phyloP scores from a whole-genome alignment of 2,888 invertebrate genomes.

The Elegia similella region DNA sequence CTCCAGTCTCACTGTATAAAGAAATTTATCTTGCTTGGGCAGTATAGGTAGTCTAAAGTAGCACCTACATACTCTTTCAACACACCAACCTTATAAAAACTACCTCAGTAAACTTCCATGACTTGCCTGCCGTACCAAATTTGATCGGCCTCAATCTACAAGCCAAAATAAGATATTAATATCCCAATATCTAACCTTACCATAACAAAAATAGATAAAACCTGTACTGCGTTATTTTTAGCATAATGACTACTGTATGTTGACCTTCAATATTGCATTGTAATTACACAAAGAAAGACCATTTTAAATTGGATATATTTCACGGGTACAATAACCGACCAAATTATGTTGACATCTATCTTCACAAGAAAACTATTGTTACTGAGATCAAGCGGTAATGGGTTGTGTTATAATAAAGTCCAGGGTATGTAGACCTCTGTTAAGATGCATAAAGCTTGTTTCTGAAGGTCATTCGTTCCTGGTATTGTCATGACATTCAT shows the following conservation, averaged over 20 bases:
- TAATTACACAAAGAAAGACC: background rate
- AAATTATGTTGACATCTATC: background rate
- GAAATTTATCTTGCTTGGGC: no score
- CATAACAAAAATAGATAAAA: background rate
- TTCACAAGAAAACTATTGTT: background rate
- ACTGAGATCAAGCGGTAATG: background rate
- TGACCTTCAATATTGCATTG: slow-evolving; percentile 1
- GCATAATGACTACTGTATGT: background rate
- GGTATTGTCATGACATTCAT: background rate
- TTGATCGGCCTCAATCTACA: background rate
- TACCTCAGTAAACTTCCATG: background rate
- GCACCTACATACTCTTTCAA: no score
- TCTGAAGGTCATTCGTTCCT: background rate
- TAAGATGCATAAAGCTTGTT: background rate
- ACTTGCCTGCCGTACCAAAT: background rate
- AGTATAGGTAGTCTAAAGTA: no score
- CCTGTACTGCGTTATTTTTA: slow-evolving; percentile 5
- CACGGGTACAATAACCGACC: background rate
- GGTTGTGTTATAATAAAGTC: background rate
- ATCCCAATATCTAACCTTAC: background rate
- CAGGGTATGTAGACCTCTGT: background rate
- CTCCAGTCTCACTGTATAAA: no score
- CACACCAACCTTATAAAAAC: no score
- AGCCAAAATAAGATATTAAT: background rate
- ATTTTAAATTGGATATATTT: background rate